Percentiles rank a stretch among this genome's conserved stretches.
Conservation (phyloP, 2,797 vertebrate species). For the Hippoglossus hippoglossus region DNA sequence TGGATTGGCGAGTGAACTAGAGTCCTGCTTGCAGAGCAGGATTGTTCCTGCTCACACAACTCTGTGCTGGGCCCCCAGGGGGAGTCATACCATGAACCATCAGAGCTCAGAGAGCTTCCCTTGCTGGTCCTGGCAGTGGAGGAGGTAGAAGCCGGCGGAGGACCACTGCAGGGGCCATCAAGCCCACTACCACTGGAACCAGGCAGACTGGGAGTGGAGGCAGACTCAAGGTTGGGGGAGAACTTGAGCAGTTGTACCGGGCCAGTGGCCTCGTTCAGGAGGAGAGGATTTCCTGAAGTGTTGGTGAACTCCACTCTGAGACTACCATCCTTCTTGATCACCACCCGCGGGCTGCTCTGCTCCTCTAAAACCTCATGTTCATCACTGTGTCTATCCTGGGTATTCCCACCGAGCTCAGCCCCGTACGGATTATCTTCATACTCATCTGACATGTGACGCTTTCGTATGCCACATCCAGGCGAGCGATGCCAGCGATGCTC, state of each 20-base stretch:
- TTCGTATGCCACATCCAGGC: conserved; percentile 74
- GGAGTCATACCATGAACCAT: conserved; percentile 96
- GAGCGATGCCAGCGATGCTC: conserved; percentile 67
- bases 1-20: conserved; percentile 80
- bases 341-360: conserved; percentile 91
- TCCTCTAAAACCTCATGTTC: conserved; percentile 80
- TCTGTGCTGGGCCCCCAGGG: conserved; percentile 90
- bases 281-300: conserved; percentile 75
- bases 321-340: conserved; percentile 93
- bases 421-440: conserved; percentile 82
- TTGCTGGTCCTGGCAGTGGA: conserved; percentile 91
- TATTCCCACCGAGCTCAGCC: conserved; percentile 80
- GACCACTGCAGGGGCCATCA: conserved; percentile 71
- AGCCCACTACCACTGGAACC: conserved; percentile 77
- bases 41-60: conserved; percentile 85
- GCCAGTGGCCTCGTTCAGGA: conserved; percentile 82
- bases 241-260: conserved; percentile 95
- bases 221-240: conserved; percentile 86
- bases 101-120: conserved; percentile 93
- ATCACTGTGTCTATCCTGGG: conserved; percentile 81
- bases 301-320: conserved; percentile 94
- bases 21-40: conserved; percentile 76
- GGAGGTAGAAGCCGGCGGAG: conserved; percentile 81
- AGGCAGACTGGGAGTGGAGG: conserved; percentile 78
- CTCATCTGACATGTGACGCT: conserved; percentile 76